Evolutionary conservation across 1,140 invertebrate species (phyloP).

Genomic region (Tribolium madens): DNA sequence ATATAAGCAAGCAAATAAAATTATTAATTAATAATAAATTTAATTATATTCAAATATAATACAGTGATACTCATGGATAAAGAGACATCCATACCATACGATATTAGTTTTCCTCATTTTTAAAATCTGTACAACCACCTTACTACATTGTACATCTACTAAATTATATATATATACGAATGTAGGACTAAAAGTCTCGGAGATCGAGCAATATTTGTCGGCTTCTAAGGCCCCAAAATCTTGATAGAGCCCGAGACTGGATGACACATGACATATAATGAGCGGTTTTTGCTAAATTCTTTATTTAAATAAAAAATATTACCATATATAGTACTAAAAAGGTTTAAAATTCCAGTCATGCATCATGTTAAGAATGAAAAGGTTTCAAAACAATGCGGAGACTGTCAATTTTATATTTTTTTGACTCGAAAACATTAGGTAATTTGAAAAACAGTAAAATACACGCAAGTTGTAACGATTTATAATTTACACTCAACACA

Average conservation of each 20-base stretch:
- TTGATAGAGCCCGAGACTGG: background rate
- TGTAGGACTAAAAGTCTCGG: constrained; percentile 28
- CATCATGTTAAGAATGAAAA: constrained; percentile 48
- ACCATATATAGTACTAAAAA: constrained; percentile 23
- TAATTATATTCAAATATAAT: constrained; percentile 63
- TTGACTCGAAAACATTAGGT: constrained; percentile 40
- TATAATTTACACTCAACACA: constrained; percentile 44
- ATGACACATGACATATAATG: constrained; percentile 47
- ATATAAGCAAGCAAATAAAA: constrained; percentile 60
- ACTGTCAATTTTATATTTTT: constrained; percentile 13
- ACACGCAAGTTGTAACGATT: constrained; percentile 48
- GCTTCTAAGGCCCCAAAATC: background rate
- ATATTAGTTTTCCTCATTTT: constrained; percentile 54
- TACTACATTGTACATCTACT: constrained; percentile 60
- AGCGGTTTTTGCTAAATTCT: constrained; percentile 27
- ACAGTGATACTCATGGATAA: constrained; percentile 56
- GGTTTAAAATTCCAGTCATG: constrained; percentile 49
- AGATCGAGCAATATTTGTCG: constrained; percentile 5
- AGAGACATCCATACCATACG: constrained; percentile 50
- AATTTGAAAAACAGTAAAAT: constrained; percentile 53
- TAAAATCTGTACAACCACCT: constrained; percentile 62
- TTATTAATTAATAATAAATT: constrained; percentile 55
- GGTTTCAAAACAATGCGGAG: constrained; percentile 45
- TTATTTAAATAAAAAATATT: constrained; percentile 34
- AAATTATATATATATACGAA: constrained; percentile 51